Conservation (phyloP, 2,888 invertebrate species). For the Mongoloraphidia duomilia region DNA sequence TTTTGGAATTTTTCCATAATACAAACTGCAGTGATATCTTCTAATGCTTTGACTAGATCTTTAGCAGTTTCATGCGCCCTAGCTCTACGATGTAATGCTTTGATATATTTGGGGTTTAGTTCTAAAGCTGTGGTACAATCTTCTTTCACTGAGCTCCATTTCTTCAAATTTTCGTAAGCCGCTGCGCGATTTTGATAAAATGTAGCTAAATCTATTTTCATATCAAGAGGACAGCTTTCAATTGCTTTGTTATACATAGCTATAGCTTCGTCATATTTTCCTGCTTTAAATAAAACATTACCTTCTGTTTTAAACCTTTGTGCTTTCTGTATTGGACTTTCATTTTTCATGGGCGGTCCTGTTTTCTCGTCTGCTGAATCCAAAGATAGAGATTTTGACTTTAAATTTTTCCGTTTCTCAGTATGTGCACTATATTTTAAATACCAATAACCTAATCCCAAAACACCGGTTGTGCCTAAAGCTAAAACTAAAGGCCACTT, state of each 20-base stretch:
- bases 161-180: conserved; percentile 80
- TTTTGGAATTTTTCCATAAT: conserved; percentile 81
- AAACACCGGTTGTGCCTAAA: conserved; percentile 67
- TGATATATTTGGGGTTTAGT: conserved; percentile 71
- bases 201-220: conserved; percentile 64
- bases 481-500: conserved; percentile 81
- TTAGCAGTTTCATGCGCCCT: conserved; percentile 69
- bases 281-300: conserved; percentile 70
- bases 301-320: conserved; percentile 75
- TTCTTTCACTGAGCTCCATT: conserved; percentile 68
- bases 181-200: conserved; percentile 95
- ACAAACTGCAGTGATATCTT: conserved; percentile 88
- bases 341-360: conserved; percentile 17
- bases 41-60: conserved; percentile 65
- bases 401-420: conserved; percentile 30
- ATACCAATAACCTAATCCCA: conserved; percentile 67
- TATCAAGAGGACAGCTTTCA: conserved; percentile 65
- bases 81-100: conserved; percentile 74
- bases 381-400: conserved; percentile 42
- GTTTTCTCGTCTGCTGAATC: conserved; percentile 25
- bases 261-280: conserved; percentile 86
- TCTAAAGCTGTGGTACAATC: conserved; percentile 79
- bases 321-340: conserved; percentile 56
- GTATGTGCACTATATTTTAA: conserved; percentile 38
- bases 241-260: conserved; percentile 84